Evolutionary conservation across 2,888 invertebrate genomes (phyloP).

Genomic region (Epiblema foenella): DNA sequence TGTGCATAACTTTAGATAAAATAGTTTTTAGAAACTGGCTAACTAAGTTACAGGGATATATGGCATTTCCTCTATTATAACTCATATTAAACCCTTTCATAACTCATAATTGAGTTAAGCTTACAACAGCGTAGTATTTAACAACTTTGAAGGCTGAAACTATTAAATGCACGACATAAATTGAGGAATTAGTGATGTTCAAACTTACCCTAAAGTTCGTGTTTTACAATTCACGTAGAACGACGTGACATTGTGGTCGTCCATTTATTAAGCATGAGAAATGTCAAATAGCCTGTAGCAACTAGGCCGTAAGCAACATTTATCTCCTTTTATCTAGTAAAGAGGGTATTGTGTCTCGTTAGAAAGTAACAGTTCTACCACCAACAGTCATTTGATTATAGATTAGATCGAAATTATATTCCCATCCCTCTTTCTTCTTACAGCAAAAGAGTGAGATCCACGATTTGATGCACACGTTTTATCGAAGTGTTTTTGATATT

Average conservation of each 20-base stretch:
- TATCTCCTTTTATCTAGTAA: not conserved
- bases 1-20: not conserved
- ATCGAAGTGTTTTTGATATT: not conserved
- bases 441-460: slow-evolving; percentile 1
- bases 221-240: not conserved
- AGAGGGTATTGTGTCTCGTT: not conserved
- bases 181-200: not conserved
- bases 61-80: slow-evolving; percentile 12
- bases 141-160: slow-evolving; percentile 10
- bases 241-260: too few species aligned
- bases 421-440: not conserved
- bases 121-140: slow-evolving; percentile 5
- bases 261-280: not conserved
- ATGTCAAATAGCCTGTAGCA: not conserved
- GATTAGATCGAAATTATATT: not conserved
- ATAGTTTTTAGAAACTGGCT: not conserved
- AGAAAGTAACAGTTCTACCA: not conserved
- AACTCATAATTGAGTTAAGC: slow-evolving; percentile 17
- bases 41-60: not conserved
- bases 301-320: not conserved
- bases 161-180: slow-evolving; percentile 1
- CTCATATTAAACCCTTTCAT: slow-evolving; percentile 3
- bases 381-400: not conserved
- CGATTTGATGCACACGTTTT: not conserved
- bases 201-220: not conserved